These are phyloP conservation scores for Stichodactyla mertensii DNA, from an alignment of 64 coral and sea anemone species.

Conservation along the genomic window DNA sequence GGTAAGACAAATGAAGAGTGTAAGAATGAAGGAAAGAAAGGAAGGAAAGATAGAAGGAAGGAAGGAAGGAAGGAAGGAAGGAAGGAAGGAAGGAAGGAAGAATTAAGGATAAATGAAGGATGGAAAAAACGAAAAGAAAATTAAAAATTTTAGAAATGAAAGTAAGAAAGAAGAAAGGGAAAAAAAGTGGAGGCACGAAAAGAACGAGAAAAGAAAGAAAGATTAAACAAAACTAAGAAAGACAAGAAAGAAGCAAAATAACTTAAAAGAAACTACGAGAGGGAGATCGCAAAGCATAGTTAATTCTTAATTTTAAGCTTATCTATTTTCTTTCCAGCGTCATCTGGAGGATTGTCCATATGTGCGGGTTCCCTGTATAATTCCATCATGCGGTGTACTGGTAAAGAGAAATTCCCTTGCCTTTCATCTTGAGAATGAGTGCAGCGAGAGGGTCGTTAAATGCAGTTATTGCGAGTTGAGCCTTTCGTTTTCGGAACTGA, in stretches of 20 bases:
- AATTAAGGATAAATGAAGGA: neutral
- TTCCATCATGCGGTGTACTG: conserved; percentile 25
- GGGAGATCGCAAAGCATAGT: no score
- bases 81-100: neutral
- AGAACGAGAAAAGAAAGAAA: neutral
- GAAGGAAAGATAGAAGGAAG: no score
- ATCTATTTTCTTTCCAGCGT: neutral
- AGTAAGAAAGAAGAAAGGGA: no score
- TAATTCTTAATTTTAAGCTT: no score
- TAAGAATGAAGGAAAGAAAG: no score
- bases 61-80: no score
- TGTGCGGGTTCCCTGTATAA: conserved; percentile 30
- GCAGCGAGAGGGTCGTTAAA: neutral
- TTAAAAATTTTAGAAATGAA: no score
- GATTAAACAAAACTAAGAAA: no score
- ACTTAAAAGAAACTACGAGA: no score
- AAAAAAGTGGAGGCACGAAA: neutral
- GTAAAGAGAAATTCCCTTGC: conserved; percentile 26
- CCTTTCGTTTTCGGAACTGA: neutral
- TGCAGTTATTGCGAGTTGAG: conserved; percentile 26
- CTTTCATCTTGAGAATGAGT: conserved; percentile 37
- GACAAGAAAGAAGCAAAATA: neutral
- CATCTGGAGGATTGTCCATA: conserved; percentile 21
- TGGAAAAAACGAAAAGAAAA: neutral
- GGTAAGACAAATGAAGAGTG: neutral